Conservation (phyloP, 2,113 vertebrate species). For the Callorhinus ursinus region DNA sequence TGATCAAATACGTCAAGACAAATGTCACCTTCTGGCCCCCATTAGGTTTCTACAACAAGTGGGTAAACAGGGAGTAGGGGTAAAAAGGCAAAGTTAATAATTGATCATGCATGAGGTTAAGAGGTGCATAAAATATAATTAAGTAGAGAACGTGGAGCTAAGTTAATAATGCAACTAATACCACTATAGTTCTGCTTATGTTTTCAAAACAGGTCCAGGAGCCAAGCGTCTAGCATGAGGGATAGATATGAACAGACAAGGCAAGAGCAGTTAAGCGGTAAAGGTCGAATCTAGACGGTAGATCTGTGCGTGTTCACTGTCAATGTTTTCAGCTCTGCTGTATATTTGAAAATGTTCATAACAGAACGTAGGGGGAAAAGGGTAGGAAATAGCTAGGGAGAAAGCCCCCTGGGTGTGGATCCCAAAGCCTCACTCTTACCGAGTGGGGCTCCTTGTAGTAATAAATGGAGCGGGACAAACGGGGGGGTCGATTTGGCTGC, state of each 20-base stretch:
- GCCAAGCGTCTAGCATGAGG: background rate
- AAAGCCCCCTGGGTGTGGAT: background rate
- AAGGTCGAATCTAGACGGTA: background rate
- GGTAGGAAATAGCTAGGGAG: background rate
- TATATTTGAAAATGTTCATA: background rate
- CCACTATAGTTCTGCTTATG: background rate
- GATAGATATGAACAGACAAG: no score
- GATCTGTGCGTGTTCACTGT: fast-evolving
- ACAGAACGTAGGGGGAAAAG: background rate
- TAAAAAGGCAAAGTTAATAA: background rate
- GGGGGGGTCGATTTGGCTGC: background rate
- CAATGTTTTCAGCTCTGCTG: background rate
- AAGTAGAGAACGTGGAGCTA: background rate
- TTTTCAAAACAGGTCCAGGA: background rate
- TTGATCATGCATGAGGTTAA: background rate
- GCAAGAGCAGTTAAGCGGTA: fast-evolving
- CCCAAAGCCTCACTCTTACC: background rate
- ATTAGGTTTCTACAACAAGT: background rate
- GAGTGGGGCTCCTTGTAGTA: fast-evolving
- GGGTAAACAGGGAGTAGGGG: background rate
- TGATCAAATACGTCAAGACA: background rate
- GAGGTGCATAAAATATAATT: background rate
- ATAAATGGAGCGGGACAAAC: background rate
- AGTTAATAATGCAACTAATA: background rate
- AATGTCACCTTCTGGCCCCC: background rate